These are phyloP conservation scores for Sandelia bainsii DNA, from an alignment of 2,797 vertebrate genomes.

Conservation along the genomic window DNA sequence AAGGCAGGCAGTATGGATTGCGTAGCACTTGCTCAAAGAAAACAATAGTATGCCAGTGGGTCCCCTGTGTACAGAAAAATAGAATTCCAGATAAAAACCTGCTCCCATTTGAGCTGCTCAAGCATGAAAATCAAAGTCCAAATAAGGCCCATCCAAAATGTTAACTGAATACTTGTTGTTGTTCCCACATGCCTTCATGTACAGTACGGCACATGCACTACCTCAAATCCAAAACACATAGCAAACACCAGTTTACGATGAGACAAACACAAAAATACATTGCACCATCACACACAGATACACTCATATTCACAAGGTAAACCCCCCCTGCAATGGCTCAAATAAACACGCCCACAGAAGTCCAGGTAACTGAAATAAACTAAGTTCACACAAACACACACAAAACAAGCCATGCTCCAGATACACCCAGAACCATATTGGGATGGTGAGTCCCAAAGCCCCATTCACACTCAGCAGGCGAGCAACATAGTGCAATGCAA, in stretches of 20 bases:
- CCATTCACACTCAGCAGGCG: conserved; percentile 31
- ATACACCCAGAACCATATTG: conserved; percentile 38
- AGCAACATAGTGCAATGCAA: conserved; percentile 51
- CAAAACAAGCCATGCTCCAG: conserved; percentile 46
- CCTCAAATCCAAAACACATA: conserved; percentile 12
- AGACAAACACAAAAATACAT: conserved; percentile 31
- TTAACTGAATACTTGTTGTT: conserved; percentile 40
- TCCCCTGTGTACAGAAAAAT: conserved; percentile 50
- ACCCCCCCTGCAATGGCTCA: conserved; percentile 21
- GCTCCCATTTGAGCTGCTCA: conserved; percentile 39
- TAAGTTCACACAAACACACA: conserved; percentile 63
- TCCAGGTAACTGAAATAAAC: conserved; percentile 46
- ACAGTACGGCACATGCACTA: conserved; percentile 3
- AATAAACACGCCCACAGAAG: conserved; percentile 47
- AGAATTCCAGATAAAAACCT: conserved; percentile 55
- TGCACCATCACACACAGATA: conserved; percentile 8
- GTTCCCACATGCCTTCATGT: conserved; percentile 12
- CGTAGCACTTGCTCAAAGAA: conserved; percentile 58
- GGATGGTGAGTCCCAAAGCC: conserved; percentile 37
- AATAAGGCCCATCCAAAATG: conserved; percentile 18
- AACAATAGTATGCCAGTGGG: conserved; percentile 39
- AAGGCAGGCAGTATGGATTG: conserved; percentile 49
- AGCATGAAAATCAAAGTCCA: conserved; percentile 54
- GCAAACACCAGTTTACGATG: conserved; percentile 44
- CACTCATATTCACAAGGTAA: conserved; percentile 26